Evolutionary conservation across 2,113 vertebrate species (phyloP).

Genomic region (Tupaia chinensis): DNA sequence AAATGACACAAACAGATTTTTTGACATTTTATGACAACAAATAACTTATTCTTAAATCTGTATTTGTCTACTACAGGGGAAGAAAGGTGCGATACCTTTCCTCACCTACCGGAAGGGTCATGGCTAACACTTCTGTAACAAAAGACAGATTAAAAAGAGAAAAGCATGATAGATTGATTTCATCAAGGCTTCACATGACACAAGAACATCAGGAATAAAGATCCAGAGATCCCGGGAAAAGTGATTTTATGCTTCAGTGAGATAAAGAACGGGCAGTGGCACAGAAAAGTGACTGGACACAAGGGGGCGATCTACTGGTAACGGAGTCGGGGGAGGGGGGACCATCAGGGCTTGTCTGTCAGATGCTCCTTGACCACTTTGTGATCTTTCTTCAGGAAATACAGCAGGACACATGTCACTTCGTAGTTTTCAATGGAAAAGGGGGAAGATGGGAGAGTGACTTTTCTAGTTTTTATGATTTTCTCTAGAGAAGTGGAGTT

Average conservation of each 20-base stretch:
- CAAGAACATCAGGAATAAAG: neutral
- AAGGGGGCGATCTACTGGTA: neutral
- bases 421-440: neutral
- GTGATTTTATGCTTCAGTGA: neutral
- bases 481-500: neutral
- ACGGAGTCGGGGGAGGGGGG: neutral
- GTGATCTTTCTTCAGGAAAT: too few relatives aligned
- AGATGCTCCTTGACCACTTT: neutral
- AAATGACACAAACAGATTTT: neutral
- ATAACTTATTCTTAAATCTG: slow-evolving; percentile 9
- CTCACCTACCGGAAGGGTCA: too few relatives aligned
- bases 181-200: neutral
- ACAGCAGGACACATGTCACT: neutral
- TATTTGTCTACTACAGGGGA: neutral
- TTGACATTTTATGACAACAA: neutral
- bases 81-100: neutral
- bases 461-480: neutral
- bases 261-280: neutral
- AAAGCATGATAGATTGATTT: neutral
- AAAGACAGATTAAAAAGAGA: neutral
- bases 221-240: neutral
- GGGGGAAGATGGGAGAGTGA: neutral
- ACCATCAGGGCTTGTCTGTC: neutral
- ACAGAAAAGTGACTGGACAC: neutral
- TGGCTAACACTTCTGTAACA: neutral